Conservation (phyloP, 2,888 invertebrate species). For the Tetramorium bicarinatum region DNA sequence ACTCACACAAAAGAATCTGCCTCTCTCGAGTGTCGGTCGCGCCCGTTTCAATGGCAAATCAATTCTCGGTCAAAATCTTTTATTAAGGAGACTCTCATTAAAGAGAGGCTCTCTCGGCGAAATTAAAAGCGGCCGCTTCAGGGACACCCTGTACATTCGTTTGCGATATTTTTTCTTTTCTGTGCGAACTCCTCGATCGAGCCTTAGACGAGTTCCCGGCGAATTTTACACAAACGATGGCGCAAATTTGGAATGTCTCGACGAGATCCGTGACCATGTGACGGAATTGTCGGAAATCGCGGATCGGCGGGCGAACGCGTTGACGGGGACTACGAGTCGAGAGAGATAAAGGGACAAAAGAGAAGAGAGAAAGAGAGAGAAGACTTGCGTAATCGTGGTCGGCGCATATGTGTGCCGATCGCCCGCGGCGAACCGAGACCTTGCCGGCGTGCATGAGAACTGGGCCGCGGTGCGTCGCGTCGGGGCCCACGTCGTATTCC, state of each 20-base stretch:
- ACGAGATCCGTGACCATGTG: slow-evolving; percentile 24
- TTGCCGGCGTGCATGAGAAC: slow-evolving; percentile 85
- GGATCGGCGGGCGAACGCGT: not conserved
- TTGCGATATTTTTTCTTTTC: not conserved
- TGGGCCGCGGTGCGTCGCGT: slow-evolving; percentile 82
- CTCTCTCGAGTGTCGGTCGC: not conserved
- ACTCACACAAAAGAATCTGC: not conserved
- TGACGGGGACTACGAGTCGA: slow-evolving; percentile 24
- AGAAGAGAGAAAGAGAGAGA: slow-evolving; percentile 61
- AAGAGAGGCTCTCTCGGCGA: slow-evolving; percentile 4
- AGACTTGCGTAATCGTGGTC: slow-evolving; percentile 81
- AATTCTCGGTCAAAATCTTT: slow-evolving; percentile 37
- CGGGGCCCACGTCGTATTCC: slow-evolving; percentile 63
- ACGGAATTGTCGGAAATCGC: slow-evolving; percentile 49
- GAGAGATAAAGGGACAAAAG: slow-evolving; percentile 33
- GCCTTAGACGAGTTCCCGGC: not conserved
- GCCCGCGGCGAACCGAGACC: slow-evolving; percentile 83
- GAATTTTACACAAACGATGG: not conserved
- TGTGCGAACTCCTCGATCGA: not conserved
- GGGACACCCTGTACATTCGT: slow-evolving; percentile 1
- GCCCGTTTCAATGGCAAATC: slow-evolving; percentile 27
- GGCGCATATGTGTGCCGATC: slow-evolving; percentile 78
- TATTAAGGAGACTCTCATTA: slow-evolving; percentile 32
- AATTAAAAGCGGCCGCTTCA: slow-evolving; percentile 20
- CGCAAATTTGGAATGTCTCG: not conserved